These are phyloP conservation scores for Protonemura montana DNA, from an alignment of 2,888 invertebrate genomes.

Conservation along the genomic window DNA sequence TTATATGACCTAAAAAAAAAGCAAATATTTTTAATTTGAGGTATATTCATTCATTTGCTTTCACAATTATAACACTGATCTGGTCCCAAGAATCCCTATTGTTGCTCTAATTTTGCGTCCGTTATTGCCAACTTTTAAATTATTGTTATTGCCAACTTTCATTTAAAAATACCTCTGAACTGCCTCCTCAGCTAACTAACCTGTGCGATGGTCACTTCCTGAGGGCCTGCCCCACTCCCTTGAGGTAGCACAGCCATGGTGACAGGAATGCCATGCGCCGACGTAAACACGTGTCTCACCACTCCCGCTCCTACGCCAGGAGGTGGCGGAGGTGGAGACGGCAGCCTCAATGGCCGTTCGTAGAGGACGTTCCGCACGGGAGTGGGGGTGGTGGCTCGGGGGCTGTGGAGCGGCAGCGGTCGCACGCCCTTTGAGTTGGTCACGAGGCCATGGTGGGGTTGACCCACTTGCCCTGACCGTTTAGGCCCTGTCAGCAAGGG, in stretches of 20 bases:
- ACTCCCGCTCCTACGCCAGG: constrained; percentile 63
- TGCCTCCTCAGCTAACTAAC: not conserved
- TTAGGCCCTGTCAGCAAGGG: constrained; percentile 49
- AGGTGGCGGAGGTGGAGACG: constrained; percentile 56
- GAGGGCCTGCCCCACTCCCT: constrained; percentile 55
- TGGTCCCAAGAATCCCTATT: too few relatives aligned
- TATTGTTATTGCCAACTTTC: too few relatives aligned
- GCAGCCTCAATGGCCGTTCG: not conserved
- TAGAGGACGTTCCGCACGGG: constrained; percentile 58
- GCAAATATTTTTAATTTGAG: too few relatives aligned
- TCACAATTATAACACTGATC: too few relatives aligned
- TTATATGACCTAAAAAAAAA: too few relatives aligned
- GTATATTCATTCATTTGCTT: too few relatives aligned
- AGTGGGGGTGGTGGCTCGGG: constrained; percentile 55
- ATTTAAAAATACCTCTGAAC: too few relatives aligned
- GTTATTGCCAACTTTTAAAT: too few relatives aligned
- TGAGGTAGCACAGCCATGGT: constrained; percentile 65
- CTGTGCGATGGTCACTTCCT: constrained; percentile 44
- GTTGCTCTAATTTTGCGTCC: too few relatives aligned
- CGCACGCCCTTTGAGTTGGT: constrained; percentile 51
- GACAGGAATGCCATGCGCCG: constrained; percentile 66
- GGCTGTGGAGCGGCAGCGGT: constrained; percentile 57
- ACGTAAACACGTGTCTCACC: constrained; percentile 68
- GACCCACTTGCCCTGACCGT: constrained; percentile 54
- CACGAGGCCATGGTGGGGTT: constrained; percentile 60